phyloP scores from a whole-genome alignment of 2,113 vertebrate genomes.

The Lepisosteus oculatus region DNA sequence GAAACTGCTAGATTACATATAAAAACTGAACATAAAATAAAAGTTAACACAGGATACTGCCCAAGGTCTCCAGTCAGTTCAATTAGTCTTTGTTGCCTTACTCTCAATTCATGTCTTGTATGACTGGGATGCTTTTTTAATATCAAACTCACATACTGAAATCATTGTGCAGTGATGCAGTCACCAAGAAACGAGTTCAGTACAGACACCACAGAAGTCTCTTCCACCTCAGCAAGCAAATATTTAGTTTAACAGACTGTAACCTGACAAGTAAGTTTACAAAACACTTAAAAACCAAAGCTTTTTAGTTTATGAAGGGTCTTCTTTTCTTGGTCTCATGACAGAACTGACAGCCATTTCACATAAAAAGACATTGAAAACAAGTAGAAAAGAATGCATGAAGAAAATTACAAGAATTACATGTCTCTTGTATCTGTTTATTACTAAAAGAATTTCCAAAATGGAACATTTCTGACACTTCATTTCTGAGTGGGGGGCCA shows the following conservation, averaged over 20 bases:
- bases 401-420: no score
- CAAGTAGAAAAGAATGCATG: no score
- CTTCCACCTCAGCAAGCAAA: conserved; percentile 46
- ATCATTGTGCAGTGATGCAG: conserved; percentile 57
- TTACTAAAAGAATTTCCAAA: no score
- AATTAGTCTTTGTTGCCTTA: not conserved
- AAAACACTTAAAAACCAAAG: no score
- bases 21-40: not conserved
- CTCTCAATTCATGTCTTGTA: not conserved
- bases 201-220: conserved; percentile 50
- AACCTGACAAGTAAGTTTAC: conserved; percentile 44
- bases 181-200: conserved; percentile 59
- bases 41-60: not conserved
- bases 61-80: not conserved
- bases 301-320: no score
- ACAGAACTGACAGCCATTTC: not conserved
- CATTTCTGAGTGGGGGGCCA: no score
- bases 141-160: conserved; percentile 51
- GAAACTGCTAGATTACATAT: conserved; percentile 23
- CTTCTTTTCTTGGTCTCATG: not conserved
- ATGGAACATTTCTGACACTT: no score
- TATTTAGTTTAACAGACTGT: conserved; percentile 41
- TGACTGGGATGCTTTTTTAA: not conserved
- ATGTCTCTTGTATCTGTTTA: no score
- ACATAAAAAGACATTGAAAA: no score